These are phyloP conservation scores for Pollenia amentaria DNA, from an alignment of 2,888 invertebrate species.

Conservation along the genomic window DNA sequence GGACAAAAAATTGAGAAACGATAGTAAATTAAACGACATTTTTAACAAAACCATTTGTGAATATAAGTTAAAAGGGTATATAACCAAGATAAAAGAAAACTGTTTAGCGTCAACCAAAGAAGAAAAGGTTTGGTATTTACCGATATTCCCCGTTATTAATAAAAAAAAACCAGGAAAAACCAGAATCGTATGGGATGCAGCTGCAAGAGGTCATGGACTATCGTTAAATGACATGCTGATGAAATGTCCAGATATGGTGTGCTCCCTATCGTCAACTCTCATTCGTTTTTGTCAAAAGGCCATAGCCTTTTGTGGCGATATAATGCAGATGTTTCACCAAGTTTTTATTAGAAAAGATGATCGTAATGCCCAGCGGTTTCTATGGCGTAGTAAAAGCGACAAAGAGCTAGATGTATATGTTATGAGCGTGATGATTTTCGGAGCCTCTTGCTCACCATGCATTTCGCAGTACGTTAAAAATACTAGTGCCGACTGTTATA, in stretches of 20 bases:
- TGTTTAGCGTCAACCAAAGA: neutral
- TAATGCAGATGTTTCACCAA: slow-evolving; percentile 66
- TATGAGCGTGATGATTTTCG: slow-evolving; percentile 51
- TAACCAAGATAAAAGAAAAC: neutral
- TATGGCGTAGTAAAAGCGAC: slow-evolving; percentile 39
- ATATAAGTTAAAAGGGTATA: no score
- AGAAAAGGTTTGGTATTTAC: slow-evolving; percentile 36
- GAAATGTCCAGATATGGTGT: slow-evolving; percentile 52
- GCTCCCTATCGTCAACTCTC: slow-evolving; percentile 31
- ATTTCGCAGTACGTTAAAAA: no score
- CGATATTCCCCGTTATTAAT: slow-evolving; percentile 20
- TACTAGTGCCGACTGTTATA: no score
- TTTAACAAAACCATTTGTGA: slow-evolving; percentile 49
- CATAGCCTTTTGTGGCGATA: slow-evolving; percentile 51
- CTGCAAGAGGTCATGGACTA: slow-evolving; percentile 51
- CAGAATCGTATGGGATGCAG: slow-evolving; percentile 57
- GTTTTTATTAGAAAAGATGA: slow-evolving; percentile 51
- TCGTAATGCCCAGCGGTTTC: slow-evolving; percentile 55
- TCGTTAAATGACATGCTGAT: slow-evolving; percentile 55
- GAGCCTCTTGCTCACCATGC: slow-evolving; percentile 23
- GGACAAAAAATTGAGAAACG: slow-evolving; percentile 34
- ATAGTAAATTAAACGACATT: slow-evolving; percentile 17
- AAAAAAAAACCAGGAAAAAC: slow-evolving; percentile 44
- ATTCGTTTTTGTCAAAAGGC: slow-evolving; percentile 35
- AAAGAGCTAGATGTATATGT: slow-evolving; percentile 24